Conservation (phyloP, 2,797 vertebrate species). For the Myotis daubentonii region DNA sequence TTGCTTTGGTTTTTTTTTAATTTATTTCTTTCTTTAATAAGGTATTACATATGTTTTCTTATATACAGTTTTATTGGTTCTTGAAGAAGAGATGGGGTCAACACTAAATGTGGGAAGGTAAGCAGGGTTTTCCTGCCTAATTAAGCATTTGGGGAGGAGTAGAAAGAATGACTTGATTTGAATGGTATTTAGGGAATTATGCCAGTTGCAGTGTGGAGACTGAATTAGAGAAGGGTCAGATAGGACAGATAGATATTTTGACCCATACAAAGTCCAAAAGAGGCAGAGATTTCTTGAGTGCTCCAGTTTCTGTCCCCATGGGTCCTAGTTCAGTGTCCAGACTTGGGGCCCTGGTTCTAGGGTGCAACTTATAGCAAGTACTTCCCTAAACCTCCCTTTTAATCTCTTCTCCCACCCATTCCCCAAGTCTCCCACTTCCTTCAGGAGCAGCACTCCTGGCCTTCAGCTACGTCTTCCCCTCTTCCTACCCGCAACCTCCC, state of each 20-base stretch:
- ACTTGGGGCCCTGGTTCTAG: fast-evolving
- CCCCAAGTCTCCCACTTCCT: not conserved
- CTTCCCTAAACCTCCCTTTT: not conserved
- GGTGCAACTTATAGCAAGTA: too few relatives aligned
- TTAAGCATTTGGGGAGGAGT: not conserved
- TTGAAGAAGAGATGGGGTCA: not conserved
- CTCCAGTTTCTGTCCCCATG: not conserved
- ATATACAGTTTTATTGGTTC: not conserved
- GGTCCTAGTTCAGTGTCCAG: not conserved
- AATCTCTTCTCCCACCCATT: not conserved
- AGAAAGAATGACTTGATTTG: not conserved
- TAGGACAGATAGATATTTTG: not conserved
- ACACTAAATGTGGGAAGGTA: too few relatives aligned
- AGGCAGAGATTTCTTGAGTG: not conserved
- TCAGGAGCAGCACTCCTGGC: fast-evolving
- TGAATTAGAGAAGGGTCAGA: not conserved
- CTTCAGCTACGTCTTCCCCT: not conserved
- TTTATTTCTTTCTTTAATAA: too few relatives aligned
- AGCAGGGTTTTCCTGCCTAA: not conserved
- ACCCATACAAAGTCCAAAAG: not conserved
- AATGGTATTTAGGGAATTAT: not conserved
- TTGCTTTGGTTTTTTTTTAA: too few relatives aligned
- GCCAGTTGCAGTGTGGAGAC: not conserved
- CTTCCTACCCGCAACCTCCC: not conserved
- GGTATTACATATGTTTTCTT: too few relatives aligned